These are phyloP conservation scores for Dascillus cervinus DNA, from an alignment of 2,888 invertebrate species.

Conservation along the genomic window DNA sequence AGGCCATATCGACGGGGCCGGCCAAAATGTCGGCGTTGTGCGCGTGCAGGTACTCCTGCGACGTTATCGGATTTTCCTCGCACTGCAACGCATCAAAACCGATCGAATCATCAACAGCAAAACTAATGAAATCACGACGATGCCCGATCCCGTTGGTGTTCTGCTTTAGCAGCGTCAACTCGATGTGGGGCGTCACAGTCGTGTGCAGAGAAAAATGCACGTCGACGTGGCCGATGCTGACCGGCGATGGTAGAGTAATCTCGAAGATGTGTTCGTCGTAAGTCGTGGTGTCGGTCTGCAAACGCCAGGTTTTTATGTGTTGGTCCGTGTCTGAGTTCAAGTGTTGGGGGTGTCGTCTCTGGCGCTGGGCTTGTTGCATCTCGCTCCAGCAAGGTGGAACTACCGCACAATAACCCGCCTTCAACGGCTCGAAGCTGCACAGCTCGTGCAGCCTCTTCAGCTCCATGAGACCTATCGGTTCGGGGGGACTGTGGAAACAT, in stretches of 20 bases:
- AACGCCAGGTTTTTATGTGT: conserved; percentile 78
- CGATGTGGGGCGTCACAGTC: conserved; percentile 67
- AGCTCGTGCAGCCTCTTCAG: conserved; percentile 60
- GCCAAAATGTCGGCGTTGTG: conserved; percentile 88
- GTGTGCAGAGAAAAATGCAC: conserved; percentile 78
- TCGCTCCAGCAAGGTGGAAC: conserved; percentile 93
- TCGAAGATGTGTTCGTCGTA: conserved; percentile 93
- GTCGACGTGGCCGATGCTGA: conserved; percentile 81
- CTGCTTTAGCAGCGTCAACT: conserved; percentile 56
- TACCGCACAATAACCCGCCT: conserved; percentile 71
- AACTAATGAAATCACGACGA: conserved; percentile 23
- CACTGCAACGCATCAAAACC: conserved; percentile 39
- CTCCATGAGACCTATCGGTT: conserved; percentile 28
- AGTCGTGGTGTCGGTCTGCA: conserved; percentile 79
- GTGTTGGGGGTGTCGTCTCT: conserved; percentile 78
- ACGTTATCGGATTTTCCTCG: conserved; percentile 67
- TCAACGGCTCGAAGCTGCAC: conserved; percentile 66
- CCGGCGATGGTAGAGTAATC: conserved; percentile 71
- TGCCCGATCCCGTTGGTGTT: conserved; percentile 57
- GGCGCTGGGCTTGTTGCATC: conserved; percentile 84
- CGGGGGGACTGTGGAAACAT: conserved; percentile 35
- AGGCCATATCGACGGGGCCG: conserved; percentile 76
- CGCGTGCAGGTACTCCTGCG: conserved; percentile 73
- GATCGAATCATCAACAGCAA: conserved; percentile 47
- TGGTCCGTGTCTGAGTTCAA: conserved; percentile 60